Percentiles rank a stretch among this genome's conserved stretches.
Evolutionary conservation across 2,113 vertebrate genomes (phyloP).

Genomic region (Spilogale gracilis): DNA sequence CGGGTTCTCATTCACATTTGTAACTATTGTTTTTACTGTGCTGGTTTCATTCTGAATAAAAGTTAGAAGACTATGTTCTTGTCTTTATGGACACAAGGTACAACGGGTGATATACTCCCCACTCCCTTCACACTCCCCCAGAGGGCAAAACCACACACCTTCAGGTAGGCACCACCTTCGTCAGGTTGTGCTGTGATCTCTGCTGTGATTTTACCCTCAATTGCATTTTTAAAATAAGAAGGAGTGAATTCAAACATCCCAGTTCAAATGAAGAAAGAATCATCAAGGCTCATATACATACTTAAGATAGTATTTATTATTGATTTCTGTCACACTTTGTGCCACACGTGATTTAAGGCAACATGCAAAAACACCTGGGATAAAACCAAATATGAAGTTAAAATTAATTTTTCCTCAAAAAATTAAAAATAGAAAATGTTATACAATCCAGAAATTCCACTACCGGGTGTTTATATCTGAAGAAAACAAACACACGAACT

Average conservation of each 20-base stretch:
- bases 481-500: neutral
- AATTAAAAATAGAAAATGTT: neutral
- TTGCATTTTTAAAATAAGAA: conserved; percentile 19
- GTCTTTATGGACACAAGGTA: neutral
- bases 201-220: neutral
- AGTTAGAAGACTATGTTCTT: neutral
- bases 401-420: neutral
- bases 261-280: neutral
- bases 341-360: neutral
- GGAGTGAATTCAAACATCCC: neutral
- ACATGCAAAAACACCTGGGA: neutral
- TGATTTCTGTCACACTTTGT: neutral
- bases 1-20: neutral
- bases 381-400: neutral
- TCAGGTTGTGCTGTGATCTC: neutral
- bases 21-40: neutral
- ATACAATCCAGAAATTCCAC: neutral
- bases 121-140: neutral
- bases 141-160: neutral
- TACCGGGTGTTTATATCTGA: neutral
- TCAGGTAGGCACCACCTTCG: neutral
- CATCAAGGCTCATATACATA: neutral
- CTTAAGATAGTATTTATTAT: neutral
- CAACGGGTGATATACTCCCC: neutral
- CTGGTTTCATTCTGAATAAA: conserved; percentile 72